phyloP scores from a whole-genome alignment of 2,888 invertebrate genomes.

The Helleia helle region DNA sequence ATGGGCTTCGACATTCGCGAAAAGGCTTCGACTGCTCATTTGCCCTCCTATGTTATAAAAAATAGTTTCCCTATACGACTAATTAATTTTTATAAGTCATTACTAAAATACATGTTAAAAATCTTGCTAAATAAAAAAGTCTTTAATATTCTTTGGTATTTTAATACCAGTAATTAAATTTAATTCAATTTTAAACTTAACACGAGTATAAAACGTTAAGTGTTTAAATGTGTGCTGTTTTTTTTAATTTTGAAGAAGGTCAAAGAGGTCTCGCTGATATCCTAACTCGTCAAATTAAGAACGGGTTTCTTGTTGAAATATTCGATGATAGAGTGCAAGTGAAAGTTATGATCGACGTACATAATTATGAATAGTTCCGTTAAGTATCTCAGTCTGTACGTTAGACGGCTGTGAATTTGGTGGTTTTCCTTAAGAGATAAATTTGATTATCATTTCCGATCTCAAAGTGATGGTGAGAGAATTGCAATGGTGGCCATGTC shows the following conservation, averaged over 20 bases:
- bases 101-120: too few species aligned
- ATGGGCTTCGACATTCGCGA: too few species aligned
- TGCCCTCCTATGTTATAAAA: too few species aligned
- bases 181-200: not conserved
- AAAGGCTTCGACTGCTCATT: too few species aligned
- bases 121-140: too few species aligned
- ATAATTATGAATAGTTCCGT: constrained; percentile 56
- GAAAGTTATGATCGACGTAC: constrained; percentile 65
- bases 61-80: too few species aligned
- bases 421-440: not conserved
- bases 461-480: too few species aligned
- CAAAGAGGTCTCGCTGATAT: constrained; percentile 14
- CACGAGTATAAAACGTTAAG: too few species aligned
- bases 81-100: too few species aligned
- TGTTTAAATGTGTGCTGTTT: constrained; percentile 1
- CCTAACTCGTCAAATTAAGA: constrained; percentile 26
- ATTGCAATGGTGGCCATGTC: too few species aligned
- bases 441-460: not conserved
- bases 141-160: not conserved
- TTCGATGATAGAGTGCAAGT: constrained; percentile 66
- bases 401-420: not conserved
- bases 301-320: constrained; percentile 62
- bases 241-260: constrained; percentile 9
- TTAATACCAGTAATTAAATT: not conserved
- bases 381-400: constrained; percentile 32